Conservation (phyloP, 2,113 vertebrate genomes). For the Phocoena sinus region DNA sequence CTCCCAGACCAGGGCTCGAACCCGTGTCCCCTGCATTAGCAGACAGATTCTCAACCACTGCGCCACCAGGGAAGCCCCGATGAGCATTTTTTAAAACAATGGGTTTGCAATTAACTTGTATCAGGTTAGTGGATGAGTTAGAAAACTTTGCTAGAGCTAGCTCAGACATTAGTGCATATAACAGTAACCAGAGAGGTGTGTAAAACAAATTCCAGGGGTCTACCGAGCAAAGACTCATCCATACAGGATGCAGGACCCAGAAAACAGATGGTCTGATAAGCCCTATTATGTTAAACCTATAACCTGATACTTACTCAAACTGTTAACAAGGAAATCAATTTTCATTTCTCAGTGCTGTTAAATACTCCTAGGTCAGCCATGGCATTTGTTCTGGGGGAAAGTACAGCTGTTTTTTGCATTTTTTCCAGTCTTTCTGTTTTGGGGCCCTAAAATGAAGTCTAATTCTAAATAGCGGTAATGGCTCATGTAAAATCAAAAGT, state of each 20-base stretch:
- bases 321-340: not conserved
- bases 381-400: not conserved
- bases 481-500: not conserved
- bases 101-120: not conserved
- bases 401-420: not conserved
- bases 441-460: not conserved
- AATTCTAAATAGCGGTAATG: not conserved
- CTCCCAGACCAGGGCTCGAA: too few relatives aligned
- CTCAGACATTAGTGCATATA: not conserved
- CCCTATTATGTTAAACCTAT: not conserved
- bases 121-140: not conserved
- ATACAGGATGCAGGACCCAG: accelerated
- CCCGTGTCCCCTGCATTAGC: too few relatives aligned
- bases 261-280: not conserved
- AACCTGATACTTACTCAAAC: not conserved
- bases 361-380: not conserved
- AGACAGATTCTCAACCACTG: too few relatives aligned
- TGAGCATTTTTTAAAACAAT: not conserved
- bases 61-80: too few relatives aligned
- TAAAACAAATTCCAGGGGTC: not conserved
- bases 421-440: not conserved
- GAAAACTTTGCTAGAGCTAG: not conserved
- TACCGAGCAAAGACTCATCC: not conserved
- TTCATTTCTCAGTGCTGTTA: not conserved
- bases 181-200: not conserved